Base-by-base conservation (phyloP, 2,888 invertebrate genomes). In the Erebia aethiops region DNA sequence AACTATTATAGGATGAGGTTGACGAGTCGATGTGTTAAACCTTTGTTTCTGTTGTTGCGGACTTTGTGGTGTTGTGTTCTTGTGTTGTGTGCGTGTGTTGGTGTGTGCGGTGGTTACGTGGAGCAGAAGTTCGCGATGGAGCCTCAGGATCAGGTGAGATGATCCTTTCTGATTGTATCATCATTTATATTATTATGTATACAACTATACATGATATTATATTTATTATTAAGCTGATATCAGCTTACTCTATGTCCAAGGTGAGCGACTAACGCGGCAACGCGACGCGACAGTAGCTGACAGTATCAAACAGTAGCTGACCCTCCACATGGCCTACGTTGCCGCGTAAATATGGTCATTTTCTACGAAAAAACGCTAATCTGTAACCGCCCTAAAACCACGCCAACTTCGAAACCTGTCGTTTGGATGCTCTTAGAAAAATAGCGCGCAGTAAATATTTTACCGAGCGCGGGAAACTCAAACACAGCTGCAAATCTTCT, bases 101-200 rank as follows among this genome's bases (percentile, higher is more conserved):
- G 87, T 88, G 82, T 91, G 84, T 82, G 89, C 79, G 83, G 82
- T 74, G 84, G 92, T 80, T 84, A 84, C 79, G 87, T 87, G 74
- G 95, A 95, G 82, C 98, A 99, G 91, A 95, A 69, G 18, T 74
- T 74, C 56, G 73, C 73, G 49, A 74, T 74, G 73, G 73, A 74
- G 67, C 73, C 73, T 0, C 91, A 91, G 73, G 91, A 91, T 80
- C 74, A 74, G 72, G 74, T 74, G 54, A 72, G 72, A 26, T 21
- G 13, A 21, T 13, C 56, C 1, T 56, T 13, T 21, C n/a, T n/a
- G 11, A 13, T 56, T 10, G 1, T n/a, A 1, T 1, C 16, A 16
- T 26, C 1, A 26, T n/a, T n/a, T 21, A 21, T 51, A 51, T n/a
- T 51, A 21, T 21, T 21, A 21, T 21, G 21, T 21, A 2, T 21